Evolutionary conservation across 2,797 vertebrate genomes (phyloP).

Genomic region (Mus caroli): DNA sequence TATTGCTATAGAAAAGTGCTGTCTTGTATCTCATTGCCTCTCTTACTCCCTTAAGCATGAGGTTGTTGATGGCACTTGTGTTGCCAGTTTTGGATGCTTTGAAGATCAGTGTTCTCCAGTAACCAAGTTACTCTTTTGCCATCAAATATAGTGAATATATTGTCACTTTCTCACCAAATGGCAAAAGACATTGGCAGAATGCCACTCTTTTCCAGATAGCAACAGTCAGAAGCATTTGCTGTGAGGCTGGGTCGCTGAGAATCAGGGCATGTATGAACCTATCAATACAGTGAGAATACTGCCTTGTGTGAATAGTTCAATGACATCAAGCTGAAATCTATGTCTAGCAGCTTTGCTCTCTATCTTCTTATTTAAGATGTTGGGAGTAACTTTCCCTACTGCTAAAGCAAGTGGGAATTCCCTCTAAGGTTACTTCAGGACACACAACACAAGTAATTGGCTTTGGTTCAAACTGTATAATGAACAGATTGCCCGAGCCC

Average conservation of each 20-base stretch:
- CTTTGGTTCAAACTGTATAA: neutral
- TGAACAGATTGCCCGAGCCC: neutral
- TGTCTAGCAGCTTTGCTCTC: neutral
- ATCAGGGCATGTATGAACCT: neutral
- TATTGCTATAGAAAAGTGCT: neutral
- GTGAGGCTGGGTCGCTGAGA: neutral
- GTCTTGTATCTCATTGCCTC: neutral
- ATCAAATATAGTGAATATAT: neutral
- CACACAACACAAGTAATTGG: neutral
- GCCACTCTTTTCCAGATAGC: neutral
- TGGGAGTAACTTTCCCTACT: neutral
- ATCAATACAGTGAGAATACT: neutral
- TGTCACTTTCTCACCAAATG: neutral
- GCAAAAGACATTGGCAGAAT: neutral
- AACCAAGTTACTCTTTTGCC: neutral
- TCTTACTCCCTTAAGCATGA: neutral
- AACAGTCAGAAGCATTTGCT: neutral
- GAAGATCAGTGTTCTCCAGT: neutral
- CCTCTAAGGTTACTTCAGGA: conserved; percentile 27
- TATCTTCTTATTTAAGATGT: neutral
- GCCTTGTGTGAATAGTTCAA: neutral
- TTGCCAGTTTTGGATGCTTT: neutral
- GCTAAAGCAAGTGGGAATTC: neutral
- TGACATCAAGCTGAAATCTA: neutral
- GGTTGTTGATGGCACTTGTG: neutral